A percentile compares a stretch with the other conserved stretches of the same genome.
Evolutionary conservation across 2,113 vertebrate genomes (phyloP).

Genomic region (Rhagologus leucostigma): DNA sequence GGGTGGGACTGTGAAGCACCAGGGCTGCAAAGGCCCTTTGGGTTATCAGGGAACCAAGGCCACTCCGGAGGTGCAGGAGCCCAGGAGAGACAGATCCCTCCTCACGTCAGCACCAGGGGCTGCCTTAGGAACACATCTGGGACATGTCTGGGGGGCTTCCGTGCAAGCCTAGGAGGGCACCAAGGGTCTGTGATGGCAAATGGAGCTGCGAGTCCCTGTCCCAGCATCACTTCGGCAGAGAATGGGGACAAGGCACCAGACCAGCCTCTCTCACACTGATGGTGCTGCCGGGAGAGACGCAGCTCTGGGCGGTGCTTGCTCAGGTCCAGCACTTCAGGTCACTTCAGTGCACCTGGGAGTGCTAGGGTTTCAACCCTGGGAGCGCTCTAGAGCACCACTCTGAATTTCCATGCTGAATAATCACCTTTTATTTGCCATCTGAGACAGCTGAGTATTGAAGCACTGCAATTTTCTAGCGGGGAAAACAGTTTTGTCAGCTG

Average conservation of each 20-base stretch:
- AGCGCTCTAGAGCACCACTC: not conserved
- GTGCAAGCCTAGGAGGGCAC: not conserved
- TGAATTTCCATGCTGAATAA: not conserved
- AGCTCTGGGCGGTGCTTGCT: not conserved
- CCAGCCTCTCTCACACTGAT: rapidly evolving
- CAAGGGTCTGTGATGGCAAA: not conserved
- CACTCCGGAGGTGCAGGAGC: not conserved
- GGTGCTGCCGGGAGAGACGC: not conserved
- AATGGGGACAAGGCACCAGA: not conserved
- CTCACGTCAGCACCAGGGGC: not conserved
- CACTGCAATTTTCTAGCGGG: not conserved
- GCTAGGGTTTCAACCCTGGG: not conserved
- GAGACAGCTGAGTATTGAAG: not conserved
- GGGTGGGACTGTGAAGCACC: not conserved
- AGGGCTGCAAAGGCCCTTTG: not conserved
- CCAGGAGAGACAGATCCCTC: not conserved
- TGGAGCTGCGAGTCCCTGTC: not conserved
- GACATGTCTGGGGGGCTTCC: no score
- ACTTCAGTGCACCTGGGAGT: not conserved
- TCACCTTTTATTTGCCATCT: not conserved
- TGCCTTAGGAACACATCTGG: not conserved
- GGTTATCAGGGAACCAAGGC: not conserved
- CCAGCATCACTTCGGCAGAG: not conserved
- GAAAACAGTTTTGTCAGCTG: conserved; percentile 13
- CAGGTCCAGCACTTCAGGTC: not conserved